These are phyloP conservation scores for Atrichornis clamosus DNA, from an alignment of 2,113 vertebrate genomes.

Conservation along the genomic window DNA sequence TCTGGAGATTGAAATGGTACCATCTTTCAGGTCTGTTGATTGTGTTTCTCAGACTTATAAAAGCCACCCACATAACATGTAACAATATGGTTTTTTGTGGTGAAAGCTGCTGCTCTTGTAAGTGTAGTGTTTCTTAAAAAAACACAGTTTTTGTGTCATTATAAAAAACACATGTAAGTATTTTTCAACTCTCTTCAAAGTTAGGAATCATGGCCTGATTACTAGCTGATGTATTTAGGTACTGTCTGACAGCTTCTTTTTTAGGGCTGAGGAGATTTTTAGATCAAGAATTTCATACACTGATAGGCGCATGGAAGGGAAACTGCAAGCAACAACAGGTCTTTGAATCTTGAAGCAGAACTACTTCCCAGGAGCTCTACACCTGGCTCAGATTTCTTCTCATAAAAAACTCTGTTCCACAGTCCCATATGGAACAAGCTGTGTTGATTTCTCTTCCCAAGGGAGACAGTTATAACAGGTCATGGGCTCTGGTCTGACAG, in stretches of 20 bases:
- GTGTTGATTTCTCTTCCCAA: neutral
- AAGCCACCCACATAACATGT: neutral
- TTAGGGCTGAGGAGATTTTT: neutral
- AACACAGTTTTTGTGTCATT: neutral
- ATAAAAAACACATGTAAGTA: neutral
- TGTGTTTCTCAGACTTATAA: neutral
- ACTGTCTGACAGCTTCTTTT: neutral
- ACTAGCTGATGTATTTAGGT: neutral
- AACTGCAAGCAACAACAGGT: neutral
- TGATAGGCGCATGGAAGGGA: neutral
- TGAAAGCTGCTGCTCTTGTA: neutral
- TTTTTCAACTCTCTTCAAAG: neutral
- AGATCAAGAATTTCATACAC: neutral
- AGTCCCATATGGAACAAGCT: neutral
- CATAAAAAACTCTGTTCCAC: neutral
- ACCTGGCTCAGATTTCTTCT: neutral
- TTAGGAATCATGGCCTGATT: neutral
- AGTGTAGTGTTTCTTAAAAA: neutral
- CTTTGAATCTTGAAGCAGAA: neutral
- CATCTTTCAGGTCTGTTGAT: neutral
- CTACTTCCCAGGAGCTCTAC: neutral
- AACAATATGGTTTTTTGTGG: neutral
- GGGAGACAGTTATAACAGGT: neutral
- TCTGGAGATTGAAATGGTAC: neutral
- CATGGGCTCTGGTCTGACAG: neutral